phyloP scores from a whole-genome alignment of 1,140 invertebrate genomes.

The Tetramorium alpestre region DNA sequence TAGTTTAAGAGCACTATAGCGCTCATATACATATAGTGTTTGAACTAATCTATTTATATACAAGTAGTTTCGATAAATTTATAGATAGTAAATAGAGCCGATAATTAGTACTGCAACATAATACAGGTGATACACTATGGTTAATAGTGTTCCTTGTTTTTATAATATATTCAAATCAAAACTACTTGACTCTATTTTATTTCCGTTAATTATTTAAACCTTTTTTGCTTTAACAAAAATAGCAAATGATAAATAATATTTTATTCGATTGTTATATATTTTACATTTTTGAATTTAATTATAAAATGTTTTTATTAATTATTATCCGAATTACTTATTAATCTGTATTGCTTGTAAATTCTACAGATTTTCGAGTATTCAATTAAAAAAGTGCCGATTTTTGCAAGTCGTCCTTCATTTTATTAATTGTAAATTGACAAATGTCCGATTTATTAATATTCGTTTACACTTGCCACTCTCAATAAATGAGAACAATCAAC shows the following conservation, averaged over 20 bases:
- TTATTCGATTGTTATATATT: neutral
- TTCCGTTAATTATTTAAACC: neutral
- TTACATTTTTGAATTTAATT: neutral
- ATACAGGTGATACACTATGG: neutral
- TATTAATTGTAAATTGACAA: neutral
- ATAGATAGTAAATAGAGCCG: neutral
- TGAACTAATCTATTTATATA: neutral
- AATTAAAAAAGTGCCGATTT: neutral
- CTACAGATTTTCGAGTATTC: neutral
- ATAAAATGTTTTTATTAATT: neutral
- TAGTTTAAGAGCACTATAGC: neutral
- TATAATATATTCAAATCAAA: neutral
- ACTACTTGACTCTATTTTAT: neutral
- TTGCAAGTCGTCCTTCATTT: neutral
- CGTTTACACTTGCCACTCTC: neutral
- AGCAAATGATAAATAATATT: neutral
- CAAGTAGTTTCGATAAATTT: neutral
- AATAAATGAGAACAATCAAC: constrained; percentile 21
- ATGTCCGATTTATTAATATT: neutral
- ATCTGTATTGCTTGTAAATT: neutral
- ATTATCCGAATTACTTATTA: neutral
- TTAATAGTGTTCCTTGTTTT: neutral
- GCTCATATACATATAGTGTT: neutral
- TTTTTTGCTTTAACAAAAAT: neutral
- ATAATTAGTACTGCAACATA: neutral